A percentile compares a stretch with the other conserved stretches of the same genome.
These are phyloP conservation scores for Chloroceryle inda DNA, from an alignment of 2,797 vertebrate genomes.

Conservation along the genomic window DNA sequence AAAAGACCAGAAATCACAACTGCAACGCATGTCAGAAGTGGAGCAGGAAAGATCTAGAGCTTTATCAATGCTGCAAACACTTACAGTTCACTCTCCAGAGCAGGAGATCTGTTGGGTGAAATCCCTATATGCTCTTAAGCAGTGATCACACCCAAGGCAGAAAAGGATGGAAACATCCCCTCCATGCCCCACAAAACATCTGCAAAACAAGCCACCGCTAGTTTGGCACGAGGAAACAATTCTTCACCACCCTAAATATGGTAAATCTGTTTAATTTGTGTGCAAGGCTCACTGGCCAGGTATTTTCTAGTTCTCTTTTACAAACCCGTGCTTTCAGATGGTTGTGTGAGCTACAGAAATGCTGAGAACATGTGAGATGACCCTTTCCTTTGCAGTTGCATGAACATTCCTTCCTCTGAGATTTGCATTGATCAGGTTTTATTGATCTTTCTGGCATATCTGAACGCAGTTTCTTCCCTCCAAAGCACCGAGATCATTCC, in stretches of 20 bases:
- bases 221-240: rapidly evolving
- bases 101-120: neutral
- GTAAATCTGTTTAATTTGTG: neutral
- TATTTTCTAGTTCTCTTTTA: neutral
- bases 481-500: neutral
- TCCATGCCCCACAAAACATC: neutral
- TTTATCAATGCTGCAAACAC: neutral
- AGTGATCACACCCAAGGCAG: neutral
- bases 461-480: neutral
- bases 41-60: neutral
- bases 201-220: neutral
- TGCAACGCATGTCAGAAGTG: neutral
- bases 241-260: neutral
- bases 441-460: neutral
- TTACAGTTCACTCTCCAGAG: neutral
- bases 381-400: neutral
- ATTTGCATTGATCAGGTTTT: constrained; percentile 25
- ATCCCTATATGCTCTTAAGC: neutral
- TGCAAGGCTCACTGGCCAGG: neutral
- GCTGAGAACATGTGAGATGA: neutral
- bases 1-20: neutral
- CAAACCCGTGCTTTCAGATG: neutral
- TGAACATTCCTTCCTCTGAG: neutral
- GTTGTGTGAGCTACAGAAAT: neutral
- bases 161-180: neutral